Evolutionary conservation across 2,888 invertebrate genomes (phyloP).

Genomic region (Agonopterix alstromeriana): DNA sequence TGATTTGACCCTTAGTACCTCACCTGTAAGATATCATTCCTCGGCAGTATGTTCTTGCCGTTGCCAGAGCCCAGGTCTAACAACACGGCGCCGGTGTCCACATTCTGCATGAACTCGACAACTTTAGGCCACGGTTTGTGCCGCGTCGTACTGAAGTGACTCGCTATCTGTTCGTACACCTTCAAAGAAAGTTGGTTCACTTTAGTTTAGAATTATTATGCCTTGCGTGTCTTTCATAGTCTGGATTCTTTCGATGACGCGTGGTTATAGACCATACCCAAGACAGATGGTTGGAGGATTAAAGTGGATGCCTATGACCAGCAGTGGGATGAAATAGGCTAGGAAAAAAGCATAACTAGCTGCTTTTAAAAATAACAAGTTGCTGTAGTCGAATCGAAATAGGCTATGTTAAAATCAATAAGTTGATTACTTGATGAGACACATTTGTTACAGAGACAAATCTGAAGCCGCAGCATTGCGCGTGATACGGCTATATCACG

Average conservation of each 20-base stretch:
- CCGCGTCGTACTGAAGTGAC: conserved; percentile 87
- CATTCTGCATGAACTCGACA: conserved; percentile 82
- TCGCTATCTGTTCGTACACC: conserved; percentile 96
- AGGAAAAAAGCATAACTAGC: too few species aligned
- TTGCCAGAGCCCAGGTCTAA: conserved; percentile 98
- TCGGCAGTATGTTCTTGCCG: conserved; percentile 92
- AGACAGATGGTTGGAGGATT: too few species aligned
- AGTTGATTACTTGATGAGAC: too few species aligned
- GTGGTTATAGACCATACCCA: too few species aligned
- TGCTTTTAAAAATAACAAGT: not conserved
- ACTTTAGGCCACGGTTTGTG: conserved; percentile 97
- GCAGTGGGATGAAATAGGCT: too few species aligned
- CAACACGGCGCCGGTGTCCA: conserved; percentile 82
- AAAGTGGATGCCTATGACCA: too few species aligned
- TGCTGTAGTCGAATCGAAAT: not conserved
- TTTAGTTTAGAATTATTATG: not conserved
- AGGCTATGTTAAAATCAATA: not conserved
- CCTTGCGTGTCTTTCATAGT: too few species aligned
- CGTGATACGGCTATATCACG: too few species aligned
- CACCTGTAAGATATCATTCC: conserved; percentile 79
- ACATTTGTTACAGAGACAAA: too few species aligned
- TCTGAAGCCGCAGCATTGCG: too few species aligned
- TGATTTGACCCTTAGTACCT: not conserved
- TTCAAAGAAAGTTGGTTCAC: conserved; percentile 26
- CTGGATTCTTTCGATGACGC: too few species aligned